Conservation (phyloP, 2,888 invertebrate genomes). For the Drosophila merina region DNA sequence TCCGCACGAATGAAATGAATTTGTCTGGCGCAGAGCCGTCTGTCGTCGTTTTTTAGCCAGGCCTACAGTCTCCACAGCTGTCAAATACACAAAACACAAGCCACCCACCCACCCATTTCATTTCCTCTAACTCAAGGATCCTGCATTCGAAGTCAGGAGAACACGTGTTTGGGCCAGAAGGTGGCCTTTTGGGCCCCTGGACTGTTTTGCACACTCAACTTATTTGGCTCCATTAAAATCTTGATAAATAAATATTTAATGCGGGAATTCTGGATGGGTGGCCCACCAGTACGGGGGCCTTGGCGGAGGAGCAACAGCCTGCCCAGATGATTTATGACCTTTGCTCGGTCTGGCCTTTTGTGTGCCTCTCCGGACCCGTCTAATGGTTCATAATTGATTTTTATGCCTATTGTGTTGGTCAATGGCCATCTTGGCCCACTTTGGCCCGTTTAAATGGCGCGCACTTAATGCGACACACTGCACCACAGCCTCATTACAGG, state of each 20-base stretch:
- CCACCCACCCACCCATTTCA: constrained; percentile 5
- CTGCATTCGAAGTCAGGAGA: constrained; percentile 19
- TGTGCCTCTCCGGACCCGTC: constrained; percentile 38
- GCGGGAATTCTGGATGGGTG: constrained; percentile 50
- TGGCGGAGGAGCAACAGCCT: constrained; percentile 61
- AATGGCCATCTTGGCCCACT: constrained; percentile 37
- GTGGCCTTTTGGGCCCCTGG: constrained; percentile 26
- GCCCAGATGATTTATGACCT: constrained; percentile 73
- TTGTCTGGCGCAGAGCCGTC: constrained; percentile 55
- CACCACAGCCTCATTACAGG: constrained; percentile 38
- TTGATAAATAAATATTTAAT: constrained; percentile 79
- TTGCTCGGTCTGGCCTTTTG: constrained; percentile 46
- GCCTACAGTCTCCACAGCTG: constrained; percentile 50
- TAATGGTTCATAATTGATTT: constrained; percentile 79
- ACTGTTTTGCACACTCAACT: constrained; percentile 65
- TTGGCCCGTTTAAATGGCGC: constrained; percentile 64
- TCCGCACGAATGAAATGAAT: constrained; percentile 73
- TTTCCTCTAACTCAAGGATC: constrained; percentile 1
- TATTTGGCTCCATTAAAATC: constrained; percentile 77
- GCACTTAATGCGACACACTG: constrained; percentile 71
- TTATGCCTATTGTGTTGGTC: constrained; percentile 75
- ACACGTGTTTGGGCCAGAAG: constrained; percentile 57
- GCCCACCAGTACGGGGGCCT: background rate
- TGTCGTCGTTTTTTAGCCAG: constrained; percentile 1
- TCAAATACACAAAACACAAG: constrained; percentile 53